These are phyloP conservation scores for Platysteira castanea DNA, from an alignment of 2,113 vertebrate species.

Conservation along the genomic window DNA sequence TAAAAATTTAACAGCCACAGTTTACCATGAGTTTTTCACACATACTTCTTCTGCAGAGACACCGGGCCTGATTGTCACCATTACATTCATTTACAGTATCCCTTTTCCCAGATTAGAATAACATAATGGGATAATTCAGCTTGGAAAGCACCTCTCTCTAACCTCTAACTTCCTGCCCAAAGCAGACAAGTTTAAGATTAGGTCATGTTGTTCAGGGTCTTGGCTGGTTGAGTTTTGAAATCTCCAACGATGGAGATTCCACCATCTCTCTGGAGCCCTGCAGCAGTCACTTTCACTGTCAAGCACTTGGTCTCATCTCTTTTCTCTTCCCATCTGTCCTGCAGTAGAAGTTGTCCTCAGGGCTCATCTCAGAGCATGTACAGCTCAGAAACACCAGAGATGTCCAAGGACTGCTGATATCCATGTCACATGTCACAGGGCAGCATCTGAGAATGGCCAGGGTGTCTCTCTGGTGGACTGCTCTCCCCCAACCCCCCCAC, in stretches of 20 bases:
- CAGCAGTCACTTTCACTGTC: neutral
- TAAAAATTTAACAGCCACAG: neutral
- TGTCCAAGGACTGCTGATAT: neutral
- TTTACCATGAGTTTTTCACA: neutral
- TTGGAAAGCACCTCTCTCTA: neutral
- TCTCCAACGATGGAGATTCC: neutral
- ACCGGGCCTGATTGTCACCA: neutral
- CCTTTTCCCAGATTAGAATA: neutral
- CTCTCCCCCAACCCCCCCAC: neutral
- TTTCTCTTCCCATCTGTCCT: neutral
- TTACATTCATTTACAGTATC: neutral
- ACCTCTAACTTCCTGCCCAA: neutral
- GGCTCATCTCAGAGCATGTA: neutral
- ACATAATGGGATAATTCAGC: neutral
- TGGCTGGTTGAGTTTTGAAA: neutral
- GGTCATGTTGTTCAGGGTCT: neutral
- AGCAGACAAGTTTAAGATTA: neutral
- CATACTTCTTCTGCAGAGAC: neutral
- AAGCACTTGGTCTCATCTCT: neutral
- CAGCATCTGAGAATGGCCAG: neutral
- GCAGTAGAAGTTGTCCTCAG: neutral
- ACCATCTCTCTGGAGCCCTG: neutral
- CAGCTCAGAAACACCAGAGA: neutral
- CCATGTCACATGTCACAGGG: neutral
- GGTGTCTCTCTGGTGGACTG: neutral